A percentile compares a stretch with the other conserved stretches of the same genome.
These are phyloP conservation scores for Kryptopterus vitreolus DNA, from an alignment of 2,797 vertebrate genomes.

Conservation along the genomic window DNA sequence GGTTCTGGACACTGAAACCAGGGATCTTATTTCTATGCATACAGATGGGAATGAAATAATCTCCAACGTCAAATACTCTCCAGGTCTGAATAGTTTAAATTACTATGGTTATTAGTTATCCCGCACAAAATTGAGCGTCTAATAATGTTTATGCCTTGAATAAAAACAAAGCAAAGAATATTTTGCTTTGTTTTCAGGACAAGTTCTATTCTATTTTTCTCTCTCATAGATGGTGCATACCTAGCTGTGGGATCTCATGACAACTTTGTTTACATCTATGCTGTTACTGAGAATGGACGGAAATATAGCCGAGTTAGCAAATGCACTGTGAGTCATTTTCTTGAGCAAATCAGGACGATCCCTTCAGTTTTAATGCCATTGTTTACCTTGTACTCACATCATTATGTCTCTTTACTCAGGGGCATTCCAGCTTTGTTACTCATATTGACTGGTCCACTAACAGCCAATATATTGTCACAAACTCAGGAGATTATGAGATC, in stretches of 20 bases:
- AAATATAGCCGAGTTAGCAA: conserved; percentile 87
- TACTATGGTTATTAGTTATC: background rate
- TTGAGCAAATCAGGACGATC: background rate
- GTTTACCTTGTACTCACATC: background rate
- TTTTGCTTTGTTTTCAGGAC: background rate
- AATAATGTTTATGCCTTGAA: background rate
- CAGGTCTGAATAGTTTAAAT: conserved; percentile 70
- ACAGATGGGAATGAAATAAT: conserved; percentile 89
- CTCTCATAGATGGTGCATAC: conserved; percentile 81
- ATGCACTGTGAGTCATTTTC: conserved; percentile 80
- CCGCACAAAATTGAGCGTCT: background rate
- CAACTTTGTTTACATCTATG: conserved; percentile 92
- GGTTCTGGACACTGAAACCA: conserved; percentile 86
- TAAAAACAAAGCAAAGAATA: background rate
- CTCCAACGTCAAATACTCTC: conserved; percentile 85
- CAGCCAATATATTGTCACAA: conserved; percentile 86
- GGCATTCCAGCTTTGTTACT: conserved; percentile 91
- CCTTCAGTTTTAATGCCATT: background rate
- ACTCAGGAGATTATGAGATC: conserved; percentile 93
- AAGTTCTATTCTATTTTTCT: background rate
- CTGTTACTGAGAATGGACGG: conserved; percentile 82
- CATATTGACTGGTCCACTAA: conserved; percentile 87
- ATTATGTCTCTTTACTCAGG: conserved; percentile 65
- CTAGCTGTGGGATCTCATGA: conserved; percentile 89
- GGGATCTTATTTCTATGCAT: conserved; percentile 85